Evolutionary conservation across 2,797 vertebrate genomes (phyloP), one percentile per base, ranked within the genome.

Genomic region (Phaenicophaeus curvirostris): DNA sequence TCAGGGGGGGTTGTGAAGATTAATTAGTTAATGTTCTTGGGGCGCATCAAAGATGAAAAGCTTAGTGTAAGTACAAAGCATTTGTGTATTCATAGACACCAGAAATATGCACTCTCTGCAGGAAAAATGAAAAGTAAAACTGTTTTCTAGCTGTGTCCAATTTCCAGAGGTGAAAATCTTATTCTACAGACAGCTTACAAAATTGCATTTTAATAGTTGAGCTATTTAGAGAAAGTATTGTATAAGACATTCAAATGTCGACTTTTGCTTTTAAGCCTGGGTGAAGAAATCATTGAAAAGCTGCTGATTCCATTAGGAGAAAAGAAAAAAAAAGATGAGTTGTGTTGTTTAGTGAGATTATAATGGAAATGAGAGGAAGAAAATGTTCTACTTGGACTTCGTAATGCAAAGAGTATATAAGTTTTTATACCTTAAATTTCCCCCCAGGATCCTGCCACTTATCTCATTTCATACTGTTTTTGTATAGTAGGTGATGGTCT

Each of bases 21-120:
- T 93, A 94, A 93, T 94, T 95, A 94, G 67, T 85, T 69, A 79
- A 90, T 88, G 48, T 50, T 90, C 31, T 68, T 4, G 3, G 18
- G 39, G 35, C 3, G 1, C 5, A 6, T 87, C 67, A 92, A 81
- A 90, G 83, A 73, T 79, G n/a, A 86, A 95, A 96, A 95, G n/a
- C 80, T 90, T 33, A 39, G 51, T 24, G 15, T n/a, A 90, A 90
- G 44, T 82, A 58, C 53, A 73, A 75, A 67, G 44, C 15, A 44
- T 85, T 77, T 91, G 44, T 71, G 30, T 63, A 73, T 66, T 76
- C 74, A 44, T 15, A 94, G 42, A 37, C 44, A 62, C 6, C 10
- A 93, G 71, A 93, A 84, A 90, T 86, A 79, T 2, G 2, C 44
- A 41, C 53, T 82, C 42, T 48, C 31, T 69, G 25, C 44, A 92